phyloP scores from a whole-genome alignment of 2,888 invertebrate genomes.

The Tachystola acroxantha region DNA sequence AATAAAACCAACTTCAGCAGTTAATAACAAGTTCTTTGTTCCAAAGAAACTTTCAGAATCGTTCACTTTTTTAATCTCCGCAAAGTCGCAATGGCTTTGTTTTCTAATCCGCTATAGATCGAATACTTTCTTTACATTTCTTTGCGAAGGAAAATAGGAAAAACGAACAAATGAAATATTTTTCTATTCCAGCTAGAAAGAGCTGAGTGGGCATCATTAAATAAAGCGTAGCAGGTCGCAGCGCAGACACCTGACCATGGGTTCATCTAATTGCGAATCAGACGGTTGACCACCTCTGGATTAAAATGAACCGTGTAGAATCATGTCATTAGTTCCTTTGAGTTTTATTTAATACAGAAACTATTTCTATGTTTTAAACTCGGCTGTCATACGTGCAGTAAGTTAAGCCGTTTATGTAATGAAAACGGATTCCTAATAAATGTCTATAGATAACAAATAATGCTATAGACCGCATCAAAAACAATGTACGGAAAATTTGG shows the following conservation, averaged over 20 bases:
- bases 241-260: constrained; percentile 36
- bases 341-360: too few relatives aligned
- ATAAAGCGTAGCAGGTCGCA: constrained; percentile 28
- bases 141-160: constrained; percentile 20
- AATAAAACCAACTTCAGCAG: neutral
- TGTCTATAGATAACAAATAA: too few relatives aligned
- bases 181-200: constrained; percentile 29
- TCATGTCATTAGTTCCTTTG: too few relatives aligned
- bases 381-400: too few relatives aligned
- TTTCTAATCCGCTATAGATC: constrained; percentile 37
- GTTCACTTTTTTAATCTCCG: constrained; percentile 23
- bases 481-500: too few relatives aligned
- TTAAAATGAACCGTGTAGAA: too few relatives aligned
- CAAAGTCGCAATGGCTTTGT: constrained; percentile 23
- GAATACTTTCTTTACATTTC: constrained; percentile 30
- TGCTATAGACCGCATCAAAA: too few relatives aligned
- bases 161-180: constrained; percentile 10
- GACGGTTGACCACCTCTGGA: constrained; percentile 35
- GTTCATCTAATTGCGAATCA: constrained; percentile 41
- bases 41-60: constrained; percentile 6
- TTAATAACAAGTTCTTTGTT: constrained; percentile 2
- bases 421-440: too few relatives aligned
- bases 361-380: too few relatives aligned
- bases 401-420: too few relatives aligned
- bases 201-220: constrained; percentile 34